Percentiles rank a stretch among this genome's conserved stretches.
Conservation (phyloP, 2,797 vertebrate genomes). For the Sebastes nivosus region DNA sequence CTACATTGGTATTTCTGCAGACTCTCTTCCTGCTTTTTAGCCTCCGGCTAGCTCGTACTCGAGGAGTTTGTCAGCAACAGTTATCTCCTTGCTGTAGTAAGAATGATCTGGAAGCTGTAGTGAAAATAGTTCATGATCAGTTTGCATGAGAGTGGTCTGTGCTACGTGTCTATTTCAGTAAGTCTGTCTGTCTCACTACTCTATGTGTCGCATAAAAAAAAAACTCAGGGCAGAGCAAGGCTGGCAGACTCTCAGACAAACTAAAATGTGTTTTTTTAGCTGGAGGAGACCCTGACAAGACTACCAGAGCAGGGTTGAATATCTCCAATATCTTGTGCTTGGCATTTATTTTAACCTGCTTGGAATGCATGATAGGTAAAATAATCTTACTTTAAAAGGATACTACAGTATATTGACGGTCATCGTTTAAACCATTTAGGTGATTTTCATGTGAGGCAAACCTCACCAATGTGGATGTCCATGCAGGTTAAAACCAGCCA, state of each 20-base stretch:
- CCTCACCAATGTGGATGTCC: conserved; percentile 3
- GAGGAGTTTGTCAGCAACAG: conserved; percentile 7
- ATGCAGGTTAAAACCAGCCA: conserved; percentile 44
- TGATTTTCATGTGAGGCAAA: not conserved
- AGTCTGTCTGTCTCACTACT: conserved; percentile 31
- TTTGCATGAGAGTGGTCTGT: conserved; percentile 41
- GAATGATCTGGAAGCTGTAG: conserved; percentile 7
- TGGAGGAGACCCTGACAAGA: not conserved
- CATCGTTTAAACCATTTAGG: conserved; percentile 5
- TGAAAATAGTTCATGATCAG: conserved; percentile 7
- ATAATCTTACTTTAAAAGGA: not conserved
- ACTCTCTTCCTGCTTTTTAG: conserved; percentile 3
- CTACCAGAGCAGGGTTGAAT: not conserved
- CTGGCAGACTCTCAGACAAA: conserved; percentile 31
- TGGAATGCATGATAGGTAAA: not conserved
- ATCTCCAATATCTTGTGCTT: not conserved
- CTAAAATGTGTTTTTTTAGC: not conserved
- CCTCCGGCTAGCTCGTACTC: not conserved
- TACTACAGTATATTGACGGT: not conserved
- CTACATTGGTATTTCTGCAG: conserved; percentile 4
- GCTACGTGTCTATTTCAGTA: conserved; percentile 29
- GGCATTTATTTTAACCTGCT: conserved; percentile 34
- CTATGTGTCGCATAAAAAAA: conserved; percentile 5
- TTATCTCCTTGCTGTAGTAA: conserved; percentile 5
- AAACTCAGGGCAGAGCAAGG: conserved; percentile 59